phyloP scores from a whole-genome alignment of 1,140 invertebrate species.

The Nasonia longicornis region DNA sequence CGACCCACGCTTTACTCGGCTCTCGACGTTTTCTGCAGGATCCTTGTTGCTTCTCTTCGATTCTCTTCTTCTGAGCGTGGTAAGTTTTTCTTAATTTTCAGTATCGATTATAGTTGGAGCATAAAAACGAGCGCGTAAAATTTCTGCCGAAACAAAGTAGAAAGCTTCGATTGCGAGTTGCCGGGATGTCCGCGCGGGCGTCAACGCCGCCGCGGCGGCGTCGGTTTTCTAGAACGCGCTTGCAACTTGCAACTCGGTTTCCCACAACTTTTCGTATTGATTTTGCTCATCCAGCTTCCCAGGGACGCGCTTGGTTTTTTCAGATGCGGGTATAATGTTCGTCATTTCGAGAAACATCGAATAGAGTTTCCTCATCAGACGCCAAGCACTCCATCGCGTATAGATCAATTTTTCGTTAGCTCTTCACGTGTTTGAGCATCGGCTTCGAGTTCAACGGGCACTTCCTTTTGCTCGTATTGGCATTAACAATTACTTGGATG shows the following conservation, averaged over 20 bases:
- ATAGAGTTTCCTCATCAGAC: too few species aligned
- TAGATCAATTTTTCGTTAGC: neutral
- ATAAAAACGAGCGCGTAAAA: neutral
- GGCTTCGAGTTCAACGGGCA: neutral
- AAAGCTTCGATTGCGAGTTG: neutral
- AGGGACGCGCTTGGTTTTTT: too few species aligned
- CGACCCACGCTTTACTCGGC: slow-evolving; percentile 2
- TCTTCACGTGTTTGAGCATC: neutral
- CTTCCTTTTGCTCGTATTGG: neutral
- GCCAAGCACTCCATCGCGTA: too few species aligned
- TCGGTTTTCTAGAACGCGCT: neutral
- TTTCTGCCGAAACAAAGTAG: neutral
- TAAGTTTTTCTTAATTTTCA: neutral
- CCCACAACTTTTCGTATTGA: too few species aligned
- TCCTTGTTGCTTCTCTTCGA: neutral
- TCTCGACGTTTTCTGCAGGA: neutral
- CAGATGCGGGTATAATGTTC: too few species aligned
- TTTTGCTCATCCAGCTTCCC: too few species aligned
- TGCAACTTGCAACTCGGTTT: neutral
- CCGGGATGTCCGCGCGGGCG: neutral
- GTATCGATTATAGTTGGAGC: neutral
- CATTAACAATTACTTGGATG: neutral
- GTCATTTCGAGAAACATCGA: too few species aligned
- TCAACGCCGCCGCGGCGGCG: neutral
- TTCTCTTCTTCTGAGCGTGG: neutral